Evolutionary conservation across 2,888 invertebrate species (phyloP).

Genomic region (Phortica okadai): DNA sequence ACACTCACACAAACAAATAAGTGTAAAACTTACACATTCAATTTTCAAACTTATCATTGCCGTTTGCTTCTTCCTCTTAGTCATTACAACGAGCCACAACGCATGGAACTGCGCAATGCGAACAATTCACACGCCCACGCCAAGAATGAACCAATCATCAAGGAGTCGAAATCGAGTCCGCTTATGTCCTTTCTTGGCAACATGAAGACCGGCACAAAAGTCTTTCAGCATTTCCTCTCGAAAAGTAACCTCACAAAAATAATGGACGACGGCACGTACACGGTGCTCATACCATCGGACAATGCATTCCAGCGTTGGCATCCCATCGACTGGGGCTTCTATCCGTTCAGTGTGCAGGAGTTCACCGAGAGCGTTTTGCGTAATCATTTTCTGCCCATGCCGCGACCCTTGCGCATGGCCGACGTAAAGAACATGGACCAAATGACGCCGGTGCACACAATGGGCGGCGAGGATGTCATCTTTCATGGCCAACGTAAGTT

Average conservation of each 20-base stretch:
- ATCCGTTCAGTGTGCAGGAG: slow-evolving; percentile 82
- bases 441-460: slow-evolving; percentile 77
- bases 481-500: slow-evolving; percentile 80
- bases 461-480: slow-evolving; percentile 79
- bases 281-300: slow-evolving; percentile 81
- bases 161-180: slow-evolving; percentile 74
- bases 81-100: slow-evolving; percentile 76
- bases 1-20: slow-evolving; percentile 11
- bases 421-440: slow-evolving; percentile 78
- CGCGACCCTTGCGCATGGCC: slow-evolving; percentile 78
- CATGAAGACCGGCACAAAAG: slow-evolving; percentile 81
- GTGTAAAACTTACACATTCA: slow-evolving; percentile 25
- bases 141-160: slow-evolving; percentile 74
- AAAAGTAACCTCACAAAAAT: slow-evolving; percentile 80
- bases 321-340: slow-evolving; percentile 84
- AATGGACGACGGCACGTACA: slow-evolving; percentile 79
- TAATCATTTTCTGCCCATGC: slow-evolving; percentile 80
- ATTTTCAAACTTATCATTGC: neutral
- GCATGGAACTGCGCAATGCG: slow-evolving; percentile 73
- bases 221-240: slow-evolving; percentile 81
- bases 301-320: slow-evolving; percentile 83
- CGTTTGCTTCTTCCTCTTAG: slow-evolving; percentile 46
- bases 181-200: slow-evolving; percentile 78
- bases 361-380: slow-evolving; percentile 81
- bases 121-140: slow-evolving; percentile 72